phyloP scores from a whole-genome alignment of 1,140 invertebrate genomes.

The Paraescarpia echinospica region DNA sequence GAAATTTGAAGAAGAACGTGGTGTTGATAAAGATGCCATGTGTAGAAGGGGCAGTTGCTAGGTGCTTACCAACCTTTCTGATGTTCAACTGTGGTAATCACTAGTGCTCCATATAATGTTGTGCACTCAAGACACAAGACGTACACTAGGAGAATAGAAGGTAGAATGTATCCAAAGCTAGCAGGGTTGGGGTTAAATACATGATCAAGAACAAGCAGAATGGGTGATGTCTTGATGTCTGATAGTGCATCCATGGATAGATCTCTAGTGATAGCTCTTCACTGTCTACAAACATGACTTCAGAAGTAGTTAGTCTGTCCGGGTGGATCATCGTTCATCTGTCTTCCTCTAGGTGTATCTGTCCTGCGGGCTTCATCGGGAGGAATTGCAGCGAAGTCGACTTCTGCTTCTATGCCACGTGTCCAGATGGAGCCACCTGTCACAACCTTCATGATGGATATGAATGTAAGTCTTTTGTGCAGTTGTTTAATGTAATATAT shows the following conservation, averaged over 20 bases:
- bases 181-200: too few relatives aligned
- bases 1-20: not conserved
- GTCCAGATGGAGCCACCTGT: conserved; percentile 79
- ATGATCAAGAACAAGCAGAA: too few relatives aligned
- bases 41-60: too few relatives aligned
- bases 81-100: too few relatives aligned
- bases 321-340: conserved; percentile 38
- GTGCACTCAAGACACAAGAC: too few relatives aligned
- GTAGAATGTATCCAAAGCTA: too few relatives aligned
- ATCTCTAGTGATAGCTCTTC: too few relatives aligned
- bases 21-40: not conserved
- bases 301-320: not conserved
- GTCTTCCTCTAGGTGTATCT: conserved; percentile 68
- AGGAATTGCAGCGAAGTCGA: conserved; percentile 89
- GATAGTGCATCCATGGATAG: too few relatives aligned
- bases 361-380: conserved; percentile 86
- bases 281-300: too few relatives aligned
- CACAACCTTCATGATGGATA: conserved; percentile 86
- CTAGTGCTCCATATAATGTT: too few relatives aligned
- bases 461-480: conserved; percentile 70
- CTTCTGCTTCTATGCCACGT: conserved; percentile 78
- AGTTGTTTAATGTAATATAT: not conserved
- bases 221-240: too few relatives aligned
- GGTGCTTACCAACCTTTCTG: not conserved
- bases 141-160: too few relatives aligned